Conservation (phyloP, 2,113 vertebrate genomes). For the Steatornis caripensis region DNA sequence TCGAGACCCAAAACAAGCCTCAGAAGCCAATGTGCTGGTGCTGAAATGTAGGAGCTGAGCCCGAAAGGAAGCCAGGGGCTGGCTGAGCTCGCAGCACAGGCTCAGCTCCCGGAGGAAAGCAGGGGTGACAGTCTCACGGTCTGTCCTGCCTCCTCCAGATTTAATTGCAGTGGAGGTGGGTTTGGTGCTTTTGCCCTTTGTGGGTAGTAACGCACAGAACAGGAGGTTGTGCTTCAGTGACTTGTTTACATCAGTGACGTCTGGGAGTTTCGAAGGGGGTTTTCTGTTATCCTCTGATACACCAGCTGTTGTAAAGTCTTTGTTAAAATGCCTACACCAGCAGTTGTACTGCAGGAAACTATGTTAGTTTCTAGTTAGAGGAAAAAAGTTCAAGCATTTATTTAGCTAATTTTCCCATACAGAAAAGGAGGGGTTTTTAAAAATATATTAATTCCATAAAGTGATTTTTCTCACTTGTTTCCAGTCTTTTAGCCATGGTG, state of each 20-base stretch:
- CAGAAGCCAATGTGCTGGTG: neutral
- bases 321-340: neutral
- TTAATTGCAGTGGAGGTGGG: neutral
- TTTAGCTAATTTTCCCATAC: neutral
- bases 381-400: neutral
- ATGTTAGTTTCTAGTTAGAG: neutral
- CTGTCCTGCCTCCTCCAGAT: neutral
- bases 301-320: neutral
- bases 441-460: neutral
- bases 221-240: neutral
- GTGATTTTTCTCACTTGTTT: neutral
- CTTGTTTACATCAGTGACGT: neutral
- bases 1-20: neutral
- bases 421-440: neutral
- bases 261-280: neutral
- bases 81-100: accelerated
- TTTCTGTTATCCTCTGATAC: neutral
- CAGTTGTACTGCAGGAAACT: neutral
- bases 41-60: neutral
- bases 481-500: neutral
- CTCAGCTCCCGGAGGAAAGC: neutral
- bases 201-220: neutral
- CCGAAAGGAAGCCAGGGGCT: neutral
- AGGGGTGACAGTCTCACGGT: accelerated
- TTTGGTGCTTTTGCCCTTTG: neutral